Evolutionary conservation across 2,888 invertebrate species (phyloP), one percentile per base, ranked within the genome.

Genomic region (Conus canariensis): DNA sequence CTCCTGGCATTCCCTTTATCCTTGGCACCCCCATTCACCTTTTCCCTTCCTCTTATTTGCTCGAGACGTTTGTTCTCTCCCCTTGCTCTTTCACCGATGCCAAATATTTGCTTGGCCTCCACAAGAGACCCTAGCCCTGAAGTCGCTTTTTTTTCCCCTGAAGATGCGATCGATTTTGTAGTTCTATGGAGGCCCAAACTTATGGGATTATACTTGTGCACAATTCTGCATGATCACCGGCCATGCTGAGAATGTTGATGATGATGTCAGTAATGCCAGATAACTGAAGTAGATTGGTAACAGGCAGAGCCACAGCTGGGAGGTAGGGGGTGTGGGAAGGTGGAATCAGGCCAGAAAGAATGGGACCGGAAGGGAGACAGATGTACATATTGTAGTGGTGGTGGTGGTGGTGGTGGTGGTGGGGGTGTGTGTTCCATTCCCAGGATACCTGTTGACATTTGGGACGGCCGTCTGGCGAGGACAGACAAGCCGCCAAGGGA

Each of bases 81-180:
- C 64, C 30, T 87, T 77, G 58, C 60, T 45, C 45, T 45, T 45
- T 45, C 45, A 45, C 25, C 82, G 88, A 77, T 82, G 80, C 80
- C 88, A 88, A 88, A 88, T 88, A 88, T 88, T 88, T 88, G 88
- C 88, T 60, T 30, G n/a, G 58, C 45, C 45, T 45, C 4, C 83
- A 22, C 45, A 64, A 64, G 82, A 88, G 60, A 64, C 60, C 88
- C 9, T 45, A 64, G 88, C 88, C 88, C 82, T 59, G 77, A 56
- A 64, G 77, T 60, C 82, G n/a, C 30, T 59, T 56, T 60, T 22
- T 82, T 59, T 64, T 77, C 2, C 45, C 45, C 64, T 88, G 88
- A 88, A 88, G 88, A 88, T 59, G 64, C 77, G 88, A 88, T 88
- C 82, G 88, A 88, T 82, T 88, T 88, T 82, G 88, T 60, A 82